These are phyloP conservation scores for Congeria kusceri DNA, from an alignment of 2,888 invertebrate species.

Conservation along the genomic window DNA sequence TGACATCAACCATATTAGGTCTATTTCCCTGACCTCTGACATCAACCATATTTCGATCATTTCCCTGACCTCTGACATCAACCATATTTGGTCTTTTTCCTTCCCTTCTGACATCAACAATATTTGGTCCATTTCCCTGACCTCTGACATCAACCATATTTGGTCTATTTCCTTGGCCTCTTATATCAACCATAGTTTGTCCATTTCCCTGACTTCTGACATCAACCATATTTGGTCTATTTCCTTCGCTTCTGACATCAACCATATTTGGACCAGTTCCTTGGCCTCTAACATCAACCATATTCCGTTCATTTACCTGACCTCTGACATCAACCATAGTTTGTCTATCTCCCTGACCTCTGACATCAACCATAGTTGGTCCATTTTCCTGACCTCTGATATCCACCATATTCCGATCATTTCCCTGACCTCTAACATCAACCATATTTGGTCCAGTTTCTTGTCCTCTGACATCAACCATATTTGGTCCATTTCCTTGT, in stretches of 20 bases:
- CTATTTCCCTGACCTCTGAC: not conserved
- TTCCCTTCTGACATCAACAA: constrained; percentile 14
- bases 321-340: constrained; percentile 2
- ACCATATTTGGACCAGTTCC: not conserved
- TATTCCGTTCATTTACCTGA: not conserved
- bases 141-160: constrained; percentile 13
- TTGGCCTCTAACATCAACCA: not conserved
- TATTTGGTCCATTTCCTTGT: not conserved
- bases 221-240: constrained; percentile 11
- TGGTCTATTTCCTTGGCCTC: not conserved
- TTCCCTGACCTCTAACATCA: constrained; percentile 4
- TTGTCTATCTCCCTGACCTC: not conserved
- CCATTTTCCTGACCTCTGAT: not conserved
- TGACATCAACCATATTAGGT: constrained; percentile 17
- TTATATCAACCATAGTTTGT: constrained; percentile 2
- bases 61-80: constrained; percentile 9
- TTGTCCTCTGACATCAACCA: constrained; percentile 14
- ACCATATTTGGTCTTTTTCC: constrained; percentile 2
- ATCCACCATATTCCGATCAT: constrained; percentile 16
- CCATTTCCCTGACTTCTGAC: constrained; percentile 1
- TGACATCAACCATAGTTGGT: not conserved
- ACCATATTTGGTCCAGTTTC: not conserved
- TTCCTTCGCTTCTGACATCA: constrained; percentile 2
- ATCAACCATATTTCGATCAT: not conserved
- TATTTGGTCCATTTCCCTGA: not conserved